Base-by-base conservation (phyloP, 2,113 vertebrate species). In the Sarotherodon lohbergeri region DNA sequence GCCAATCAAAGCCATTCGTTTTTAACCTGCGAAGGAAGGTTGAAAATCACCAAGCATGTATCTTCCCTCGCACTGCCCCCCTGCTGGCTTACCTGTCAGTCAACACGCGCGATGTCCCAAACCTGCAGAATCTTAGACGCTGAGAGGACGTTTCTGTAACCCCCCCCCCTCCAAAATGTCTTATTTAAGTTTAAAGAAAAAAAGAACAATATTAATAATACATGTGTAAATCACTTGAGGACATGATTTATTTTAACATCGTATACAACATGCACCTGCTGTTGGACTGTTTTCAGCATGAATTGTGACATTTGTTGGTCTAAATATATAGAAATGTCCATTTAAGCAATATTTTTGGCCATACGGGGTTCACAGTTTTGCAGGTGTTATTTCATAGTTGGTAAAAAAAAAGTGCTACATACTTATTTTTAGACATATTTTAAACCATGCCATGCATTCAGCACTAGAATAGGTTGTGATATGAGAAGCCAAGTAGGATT, bases 1-100 rank as follows among this genome's bases (percentile, higher is more conserved):
- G 22, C 71, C 85, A 89, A 66, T 91, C 85, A 87, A 79, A 84
- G 46, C 8, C n/a, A 27, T 41, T 73, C 9, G n/a, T 85, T 83
- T 68, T 13, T 43, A 41, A 56, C 39, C 55, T 73, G 66, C 29
- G 34, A 63, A 63, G 48, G 17, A 68, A 48, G 81, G 79, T 80
- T 85, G 32, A 91, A 90, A 93, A 86, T 89, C 83, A 88, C 34
- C 56, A 83, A 59, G 86, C 14, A 32, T 7, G 14, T 32, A 46
- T 73, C 73, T 59, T 24, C 24, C 78, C 63, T 81, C 32, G 22
- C 73, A 24, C 36, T 27, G 46, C 39, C 81, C 86, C 78, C 90
- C 89, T 76, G 88, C 86, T 88, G 89, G 27, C 83, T 82, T 71
- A 84, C 82, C 88, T 92, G 91, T 87, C 93, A 81, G 32, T 94